A percentile compares a stretch with the other conserved stretches of the same genome.
These are phyloP conservation scores for Ceryle rudis DNA, from an alignment of 2,797 vertebrate species.

Conservation along the genomic window DNA sequence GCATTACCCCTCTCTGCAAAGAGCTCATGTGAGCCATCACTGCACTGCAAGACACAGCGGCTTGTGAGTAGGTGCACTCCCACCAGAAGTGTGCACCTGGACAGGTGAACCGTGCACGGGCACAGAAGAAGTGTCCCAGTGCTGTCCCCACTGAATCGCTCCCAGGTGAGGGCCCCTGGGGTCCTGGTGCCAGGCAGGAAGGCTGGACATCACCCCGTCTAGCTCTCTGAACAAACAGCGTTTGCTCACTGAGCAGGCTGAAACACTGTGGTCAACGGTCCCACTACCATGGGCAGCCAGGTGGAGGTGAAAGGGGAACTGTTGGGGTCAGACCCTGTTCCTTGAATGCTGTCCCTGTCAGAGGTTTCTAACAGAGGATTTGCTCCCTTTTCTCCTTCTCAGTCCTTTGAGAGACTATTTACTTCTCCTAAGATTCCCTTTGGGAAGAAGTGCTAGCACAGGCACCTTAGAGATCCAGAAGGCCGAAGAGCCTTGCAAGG, in stretches of 20 bases:
- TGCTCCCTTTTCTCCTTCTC: neutral
- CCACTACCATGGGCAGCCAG: neutral
- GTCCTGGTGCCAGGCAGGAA: neutral
- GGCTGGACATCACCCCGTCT: neutral
- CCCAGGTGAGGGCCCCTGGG: neutral
- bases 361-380: neutral
- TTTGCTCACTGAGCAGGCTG: neutral
- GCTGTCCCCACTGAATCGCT: neutral
- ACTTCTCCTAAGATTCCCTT: neutral
- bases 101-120: neutral
- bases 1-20: neutral
- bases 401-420: neutral
- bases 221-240: neutral
- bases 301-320: neutral
- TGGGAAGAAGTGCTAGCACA: neutral
- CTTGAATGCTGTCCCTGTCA: neutral
- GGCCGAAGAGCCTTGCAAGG: neutral
- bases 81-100: neutral
- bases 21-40: neutral
- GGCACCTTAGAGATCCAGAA: neutral
- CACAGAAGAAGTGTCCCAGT: neutral
- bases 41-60: accelerated
- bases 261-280: neutral
- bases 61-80: neutral
- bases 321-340: neutral